phyloP scores from a whole-genome alignment of 2,797 vertebrate genomes.

The Alcedo quadribrachys region DNA sequence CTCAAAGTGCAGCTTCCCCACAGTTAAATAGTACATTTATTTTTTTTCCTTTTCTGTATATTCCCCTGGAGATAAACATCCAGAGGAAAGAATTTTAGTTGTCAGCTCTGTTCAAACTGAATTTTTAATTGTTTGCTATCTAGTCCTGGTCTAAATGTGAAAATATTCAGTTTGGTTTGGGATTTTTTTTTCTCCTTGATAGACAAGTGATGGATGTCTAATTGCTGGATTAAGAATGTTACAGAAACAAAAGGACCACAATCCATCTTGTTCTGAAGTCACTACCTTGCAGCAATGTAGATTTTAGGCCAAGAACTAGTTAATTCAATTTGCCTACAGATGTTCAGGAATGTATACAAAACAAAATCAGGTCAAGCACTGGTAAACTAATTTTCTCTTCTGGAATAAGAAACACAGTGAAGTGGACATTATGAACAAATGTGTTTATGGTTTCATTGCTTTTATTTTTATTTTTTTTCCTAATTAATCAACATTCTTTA shows the following conservation, averaged over 20 bases:
- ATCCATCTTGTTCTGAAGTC: background rate
- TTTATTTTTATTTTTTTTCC: background rate
- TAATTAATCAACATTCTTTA: background rate
- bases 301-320: background rate
- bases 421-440: background rate
- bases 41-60: background rate
- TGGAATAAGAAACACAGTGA: background rate
- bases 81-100: background rate
- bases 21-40: background rate
- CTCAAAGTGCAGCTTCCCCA: background rate
- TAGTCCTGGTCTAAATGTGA: background rate
- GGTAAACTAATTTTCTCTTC: background rate
- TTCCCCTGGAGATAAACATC: background rate
- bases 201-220: background rate
- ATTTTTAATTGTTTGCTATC: background rate
- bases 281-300: background rate
- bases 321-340: rapidly evolving
- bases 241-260: background rate
- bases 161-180: background rate
- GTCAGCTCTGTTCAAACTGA: background rate
- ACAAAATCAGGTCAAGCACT: background rate
- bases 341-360: background rate
- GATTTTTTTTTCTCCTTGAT: background rate
- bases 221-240: background rate
- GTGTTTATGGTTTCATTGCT: background rate